Evolutionary conservation across 2,888 invertebrate species (phyloP).

Genomic region (Kryphioiulus occultus): DNA sequence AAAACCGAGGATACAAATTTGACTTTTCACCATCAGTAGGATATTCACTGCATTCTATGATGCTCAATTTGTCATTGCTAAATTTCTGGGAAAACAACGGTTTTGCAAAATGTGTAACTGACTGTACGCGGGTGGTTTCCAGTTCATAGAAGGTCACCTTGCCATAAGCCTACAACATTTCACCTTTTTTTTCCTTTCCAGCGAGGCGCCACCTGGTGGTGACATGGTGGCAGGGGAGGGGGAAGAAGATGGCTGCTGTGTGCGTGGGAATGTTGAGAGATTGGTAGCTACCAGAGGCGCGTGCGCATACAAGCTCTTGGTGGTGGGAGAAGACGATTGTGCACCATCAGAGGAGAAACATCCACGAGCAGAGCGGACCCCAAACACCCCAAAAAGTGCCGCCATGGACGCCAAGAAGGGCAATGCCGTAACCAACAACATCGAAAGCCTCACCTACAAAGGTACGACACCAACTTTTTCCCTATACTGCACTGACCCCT

Average conservation of each 20-base stretch:
- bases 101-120: too few species aligned
- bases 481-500: not conserved
- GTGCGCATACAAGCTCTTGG: not conserved
- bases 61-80: too few species aligned
- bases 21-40: too few species aligned
- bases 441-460: constrained; percentile 38
- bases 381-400: constrained; percentile 7
- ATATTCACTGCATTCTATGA: too few species aligned
- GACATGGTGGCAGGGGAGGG: not conserved
- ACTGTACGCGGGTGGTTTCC: not conserved
- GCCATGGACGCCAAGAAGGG: constrained; percentile 32
- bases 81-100: too few species aligned
- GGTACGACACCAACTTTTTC: constrained; percentile 1
- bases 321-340: constrained; percentile 6
- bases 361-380: constrained; percentile 25
- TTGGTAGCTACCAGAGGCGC: not conserved
- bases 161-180: not conserved
- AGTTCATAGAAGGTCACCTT: not conserved
- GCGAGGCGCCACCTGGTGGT: not conserved
- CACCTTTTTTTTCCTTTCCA: not conserved
- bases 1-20: too few species aligned
- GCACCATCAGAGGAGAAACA: constrained; percentile 10
- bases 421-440: constrained; percentile 27
- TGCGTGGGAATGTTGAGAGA: constrained; percentile 7
- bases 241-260: not conserved